phyloP scores from a whole-genome alignment of 2,888 invertebrate genomes.

The Melikaiella ostensackeni region DNA sequence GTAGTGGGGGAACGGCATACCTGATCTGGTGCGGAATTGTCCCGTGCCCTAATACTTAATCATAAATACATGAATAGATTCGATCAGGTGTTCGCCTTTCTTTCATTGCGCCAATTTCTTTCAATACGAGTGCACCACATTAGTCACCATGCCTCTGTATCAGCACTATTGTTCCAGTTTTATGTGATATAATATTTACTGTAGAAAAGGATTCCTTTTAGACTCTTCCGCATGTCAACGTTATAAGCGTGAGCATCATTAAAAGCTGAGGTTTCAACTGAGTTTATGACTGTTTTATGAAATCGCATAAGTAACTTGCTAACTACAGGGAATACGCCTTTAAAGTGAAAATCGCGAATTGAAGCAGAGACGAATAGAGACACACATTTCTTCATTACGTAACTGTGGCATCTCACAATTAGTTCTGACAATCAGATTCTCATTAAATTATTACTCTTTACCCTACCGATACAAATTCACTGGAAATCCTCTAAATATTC shows the following conservation, averaged over 20 bases:
- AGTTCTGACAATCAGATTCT: neutral
- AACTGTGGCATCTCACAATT: neutral
- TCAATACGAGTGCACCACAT: too few relatives aligned
- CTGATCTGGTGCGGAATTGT: too few relatives aligned
- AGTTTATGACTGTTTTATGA: conserved; percentile 70
- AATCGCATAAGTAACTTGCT: conserved; percentile 64
- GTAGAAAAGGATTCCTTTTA: neutral
- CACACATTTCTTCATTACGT: neutral
- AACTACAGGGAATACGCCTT: conserved; percentile 47
- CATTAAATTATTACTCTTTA: neutral
- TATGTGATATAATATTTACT: neutral
- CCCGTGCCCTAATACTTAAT: too few relatives aligned
- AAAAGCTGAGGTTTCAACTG: conserved; percentile 70
- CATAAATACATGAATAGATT: too few relatives aligned
- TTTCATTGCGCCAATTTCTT: too few relatives aligned
- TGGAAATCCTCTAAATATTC: too few relatives aligned
- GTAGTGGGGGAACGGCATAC: too few relatives aligned
- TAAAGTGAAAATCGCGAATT: neutral
- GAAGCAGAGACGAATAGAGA: neutral
- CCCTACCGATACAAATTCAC: too few relatives aligned
- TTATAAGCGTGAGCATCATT: conserved; percentile 68
- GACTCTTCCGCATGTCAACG: conserved; percentile 60
- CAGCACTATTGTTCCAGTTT: neutral
- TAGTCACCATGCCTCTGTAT: neutral
- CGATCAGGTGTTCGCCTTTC: too few relatives aligned